A percentile compares a stretch with the other conserved stretches of the same genome.
Conservation (phyloP, 2,888 invertebrate genomes). For the Apotomis betuletana region DNA sequence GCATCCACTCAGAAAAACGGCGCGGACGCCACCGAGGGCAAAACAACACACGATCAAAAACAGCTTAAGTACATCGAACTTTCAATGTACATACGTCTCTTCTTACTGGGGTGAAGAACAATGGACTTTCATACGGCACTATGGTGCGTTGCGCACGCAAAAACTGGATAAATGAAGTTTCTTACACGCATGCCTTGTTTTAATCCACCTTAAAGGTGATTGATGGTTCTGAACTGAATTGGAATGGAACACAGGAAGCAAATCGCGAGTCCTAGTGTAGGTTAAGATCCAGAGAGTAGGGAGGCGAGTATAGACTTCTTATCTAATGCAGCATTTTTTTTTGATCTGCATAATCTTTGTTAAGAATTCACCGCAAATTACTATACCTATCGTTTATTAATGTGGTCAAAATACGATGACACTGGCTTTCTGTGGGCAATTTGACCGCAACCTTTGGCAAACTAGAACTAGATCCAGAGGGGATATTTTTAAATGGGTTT, state of each 20-base stretch:
- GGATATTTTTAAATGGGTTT: too few relatives aligned
- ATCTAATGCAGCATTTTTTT: too few relatives aligned
- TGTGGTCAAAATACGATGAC: too few relatives aligned
- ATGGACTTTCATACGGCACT: conserved; percentile 42
- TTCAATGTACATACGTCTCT: conserved; percentile 4
- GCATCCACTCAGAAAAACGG: conserved; percentile 42
- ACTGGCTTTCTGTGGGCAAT: too few relatives aligned
- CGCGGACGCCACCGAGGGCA: conserved; percentile 29
- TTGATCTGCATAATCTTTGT: too few relatives aligned
- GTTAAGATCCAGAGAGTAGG: too few relatives aligned
- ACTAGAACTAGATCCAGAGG: too few relatives aligned
- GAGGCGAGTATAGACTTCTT: too few relatives aligned
- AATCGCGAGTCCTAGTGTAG: not conserved
- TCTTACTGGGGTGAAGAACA: conserved; percentile 37
- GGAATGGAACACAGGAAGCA: conserved; percentile 9
- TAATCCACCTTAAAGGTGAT: conserved; percentile 18
- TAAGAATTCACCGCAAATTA: too few relatives aligned
- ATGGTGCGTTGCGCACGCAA: conserved; percentile 38
- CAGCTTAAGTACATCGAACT: not conserved
- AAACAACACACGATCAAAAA: conserved; percentile 4
- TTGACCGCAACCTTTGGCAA: too few relatives aligned
- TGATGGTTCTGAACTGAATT: conserved; percentile 14
- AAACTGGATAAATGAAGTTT: conserved; percentile 39
- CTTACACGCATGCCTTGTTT: conserved; percentile 39
- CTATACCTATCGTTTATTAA: too few relatives aligned